phyloP scores from a whole-genome alignment of 2,113 vertebrate species.

The Microcebus griseorufus region DNA sequence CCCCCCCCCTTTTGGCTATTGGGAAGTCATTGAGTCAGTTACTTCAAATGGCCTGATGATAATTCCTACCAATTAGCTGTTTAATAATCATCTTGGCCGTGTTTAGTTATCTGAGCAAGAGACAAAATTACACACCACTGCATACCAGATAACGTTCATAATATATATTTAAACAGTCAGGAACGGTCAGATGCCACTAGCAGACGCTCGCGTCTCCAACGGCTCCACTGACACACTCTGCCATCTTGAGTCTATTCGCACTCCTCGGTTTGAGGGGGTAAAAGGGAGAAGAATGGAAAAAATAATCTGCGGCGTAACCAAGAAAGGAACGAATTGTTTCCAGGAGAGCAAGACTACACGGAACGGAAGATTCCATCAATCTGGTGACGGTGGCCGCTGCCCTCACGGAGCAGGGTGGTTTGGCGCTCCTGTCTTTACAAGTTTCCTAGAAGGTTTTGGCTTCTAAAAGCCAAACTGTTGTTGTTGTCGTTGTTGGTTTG shows the following conservation, averaged over 20 bases:
- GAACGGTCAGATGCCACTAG: not conserved
- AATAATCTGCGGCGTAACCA: fast-evolving
- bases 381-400: fast-evolving
- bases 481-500: not conserved
- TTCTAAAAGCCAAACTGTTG: not conserved
- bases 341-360: fast-evolving
- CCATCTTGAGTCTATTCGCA: constrained; percentile 40
- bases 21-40: constrained; percentile 54
- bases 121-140: constrained; percentile 40
- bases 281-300: not conserved
- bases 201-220: not conserved
- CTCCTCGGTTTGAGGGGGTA: not conserved
- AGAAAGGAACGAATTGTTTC: not conserved
- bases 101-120: constrained; percentile 60
- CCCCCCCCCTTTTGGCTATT: not conserved
- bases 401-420: fast-evolving
- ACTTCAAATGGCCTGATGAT: constrained; percentile 51
- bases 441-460: not conserved
- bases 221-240: not conserved
- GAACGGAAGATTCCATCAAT: fast-evolving
- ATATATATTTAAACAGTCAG: constrained; percentile 45
- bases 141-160: constrained; percentile 16
- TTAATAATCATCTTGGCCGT: constrained; percentile 43
- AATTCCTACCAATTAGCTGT: constrained; percentile 58
- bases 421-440: not conserved